Conservation (phyloP, 2,888 invertebrate species). For the Metallyticus violacea region DNA sequence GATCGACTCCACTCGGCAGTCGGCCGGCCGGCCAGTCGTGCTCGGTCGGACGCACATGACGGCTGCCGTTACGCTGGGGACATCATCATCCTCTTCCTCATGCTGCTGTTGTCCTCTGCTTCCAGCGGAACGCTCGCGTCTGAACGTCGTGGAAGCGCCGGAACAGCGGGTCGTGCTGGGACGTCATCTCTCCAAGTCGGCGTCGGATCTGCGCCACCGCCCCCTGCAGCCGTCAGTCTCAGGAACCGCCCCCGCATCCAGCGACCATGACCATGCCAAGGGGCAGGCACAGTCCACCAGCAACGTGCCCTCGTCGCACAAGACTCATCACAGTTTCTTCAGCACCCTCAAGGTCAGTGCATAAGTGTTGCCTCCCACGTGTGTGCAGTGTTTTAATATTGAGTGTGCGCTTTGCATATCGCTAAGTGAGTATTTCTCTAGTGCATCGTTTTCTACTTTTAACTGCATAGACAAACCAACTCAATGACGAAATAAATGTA, state of each 20-base stretch:
- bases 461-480: too few relatives aligned
- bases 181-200: constrained; percentile 76
- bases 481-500: too few relatives aligned
- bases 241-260: background rate
- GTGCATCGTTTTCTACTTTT: too few relatives aligned
- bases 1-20: background rate
- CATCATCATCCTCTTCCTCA: background rate
- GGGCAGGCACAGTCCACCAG: constrained; percentile 33
- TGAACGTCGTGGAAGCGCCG: constrained; percentile 37
- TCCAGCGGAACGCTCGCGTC: constrained; percentile 36
- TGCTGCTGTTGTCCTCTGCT: constrained; percentile 6
- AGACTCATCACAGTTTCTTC: constrained; percentile 81
- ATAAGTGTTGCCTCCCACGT: background rate
- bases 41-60: background rate
- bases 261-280: constrained; percentile 17
- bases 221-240: constrained; percentile 40
- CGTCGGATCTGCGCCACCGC: constrained; percentile 69
- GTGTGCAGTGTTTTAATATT: too few relatives aligned
- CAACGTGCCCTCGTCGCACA: constrained; percentile 58
- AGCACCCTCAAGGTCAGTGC: constrained; percentile 66
- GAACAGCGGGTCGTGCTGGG: constrained; percentile 40
- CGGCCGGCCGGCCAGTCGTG: background rate
- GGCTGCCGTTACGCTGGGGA: background rate
- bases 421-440: too few relatives aligned
- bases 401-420: too few relatives aligned